Evolutionary conservation across 2,888 invertebrate species (phyloP).

Genomic region (Dicyrtomina minuta): DNA sequence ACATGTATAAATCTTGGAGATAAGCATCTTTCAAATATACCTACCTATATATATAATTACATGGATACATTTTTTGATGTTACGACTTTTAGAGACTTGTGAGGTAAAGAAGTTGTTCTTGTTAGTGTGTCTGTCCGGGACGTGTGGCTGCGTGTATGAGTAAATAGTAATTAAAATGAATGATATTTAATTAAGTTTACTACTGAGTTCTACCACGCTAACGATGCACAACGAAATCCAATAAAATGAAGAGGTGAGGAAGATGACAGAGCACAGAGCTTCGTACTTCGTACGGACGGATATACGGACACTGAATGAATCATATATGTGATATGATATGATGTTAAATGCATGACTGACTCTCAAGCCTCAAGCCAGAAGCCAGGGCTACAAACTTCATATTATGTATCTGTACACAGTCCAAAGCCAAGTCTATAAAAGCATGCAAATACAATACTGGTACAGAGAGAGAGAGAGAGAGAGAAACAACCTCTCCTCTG

Average conservation of each 20-base stretch:
- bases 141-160: background rate
- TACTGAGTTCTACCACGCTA: constrained; percentile 10
- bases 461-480: too few relatives aligned
- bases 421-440: too few relatives aligned
- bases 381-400: too few relatives aligned
- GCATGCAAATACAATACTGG: too few relatives aligned
- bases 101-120: background rate
- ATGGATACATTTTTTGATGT: constrained; percentile 9
- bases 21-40: background rate
- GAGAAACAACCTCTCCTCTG: too few relatives aligned
- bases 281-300: too few relatives aligned
- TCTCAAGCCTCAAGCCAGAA: too few relatives aligned
- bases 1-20: too few relatives aligned
- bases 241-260: constrained; percentile 17
- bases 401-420: too few relatives aligned
- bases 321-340: too few relatives aligned
- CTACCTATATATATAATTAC: background rate
- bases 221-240: constrained; percentile 16
- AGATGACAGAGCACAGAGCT: constrained; percentile 6
- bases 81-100: background rate
- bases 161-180: constrained; percentile 1
- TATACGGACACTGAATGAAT: too few relatives aligned
- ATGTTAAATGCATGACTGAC: too few relatives aligned
- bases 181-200: constrained; percentile 22
- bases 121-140: background rate